Base-by-base conservation (phyloP, 1,140 invertebrate genomes). In the Thaumetopoea pityocampa region DNA sequence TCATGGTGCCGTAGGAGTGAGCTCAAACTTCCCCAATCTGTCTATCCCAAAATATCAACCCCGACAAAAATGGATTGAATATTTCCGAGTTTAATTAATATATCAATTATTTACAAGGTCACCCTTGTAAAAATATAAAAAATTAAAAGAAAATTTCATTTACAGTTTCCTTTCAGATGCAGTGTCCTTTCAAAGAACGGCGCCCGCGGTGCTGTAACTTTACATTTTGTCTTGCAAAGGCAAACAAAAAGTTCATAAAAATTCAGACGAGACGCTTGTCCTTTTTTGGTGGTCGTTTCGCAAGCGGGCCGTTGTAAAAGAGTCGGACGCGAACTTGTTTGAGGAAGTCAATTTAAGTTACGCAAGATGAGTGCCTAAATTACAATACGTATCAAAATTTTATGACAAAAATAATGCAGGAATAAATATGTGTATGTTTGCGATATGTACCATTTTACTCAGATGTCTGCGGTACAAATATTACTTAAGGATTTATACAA, bases 281-380 rank as follows among this genome's bases (percentile, higher is more conserved):
- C 63, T 76, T 73, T 67, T 76, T 66, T 61, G 53, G 68, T 57
- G 46, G 48, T 32, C 59, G 45, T 49, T 62, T 23, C 47, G 44
- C 45, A 28, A 51, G 53, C 54, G 41, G 62, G 36, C 46, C 61
- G 48, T 59, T 59, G 58, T 73, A 51, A 62, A 61, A 60, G 59
- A 69, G 54, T 62, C 64, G 23, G 50, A 64, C 51, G 42, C 38
- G 68, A 78, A 72, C 58, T 77, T 73, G 56, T 74, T 74, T 53
- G 50, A 54, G 43, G 55, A 73, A 79, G 70, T 76, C 72, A 64
- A 77, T 79, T 77, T 71, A 71, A 81, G 67, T 76, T 79, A 71
- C 46, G 48, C 57, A 67, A 57, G 53, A 42, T 42, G 53, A 65
- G 58, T 54, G 54, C 41, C 57, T 53, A 72, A 71, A 71, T 70